Conservation (phyloP, 2,888 invertebrate species). For the Drosophila prostipennis region DNA sequence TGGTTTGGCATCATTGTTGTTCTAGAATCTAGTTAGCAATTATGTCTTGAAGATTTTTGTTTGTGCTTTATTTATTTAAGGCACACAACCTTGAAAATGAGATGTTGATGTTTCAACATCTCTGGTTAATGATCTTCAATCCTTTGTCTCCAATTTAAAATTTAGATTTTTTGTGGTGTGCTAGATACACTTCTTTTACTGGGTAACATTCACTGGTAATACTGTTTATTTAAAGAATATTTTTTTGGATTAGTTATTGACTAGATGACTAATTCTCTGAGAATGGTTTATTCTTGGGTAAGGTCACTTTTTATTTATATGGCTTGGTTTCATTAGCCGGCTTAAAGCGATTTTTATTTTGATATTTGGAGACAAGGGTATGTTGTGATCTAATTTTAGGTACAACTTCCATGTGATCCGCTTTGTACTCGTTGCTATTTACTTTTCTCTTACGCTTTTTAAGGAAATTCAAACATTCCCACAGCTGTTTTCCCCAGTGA, state of each 20-base stretch:
- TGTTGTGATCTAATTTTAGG: conserved; percentile 19
- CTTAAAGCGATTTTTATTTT: neutral
- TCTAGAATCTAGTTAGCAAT: too few species aligned
- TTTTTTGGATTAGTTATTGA: too few species aligned
- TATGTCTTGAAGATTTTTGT: neutral
- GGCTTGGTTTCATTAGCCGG: neutral
- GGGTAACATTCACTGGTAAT: too few species aligned
- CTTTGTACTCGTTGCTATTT: conserved; percentile 10
- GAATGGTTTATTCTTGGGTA: neutral
- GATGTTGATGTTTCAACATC: too few species aligned
- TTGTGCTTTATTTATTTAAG: neutral
- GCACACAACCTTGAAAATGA: neutral
- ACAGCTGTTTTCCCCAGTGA: conserved; percentile 26
- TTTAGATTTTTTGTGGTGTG: too few species aligned
- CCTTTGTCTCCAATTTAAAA: too few species aligned
- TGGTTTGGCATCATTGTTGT: neutral
- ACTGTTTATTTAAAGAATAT: too few species aligned
- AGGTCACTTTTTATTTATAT: neutral
- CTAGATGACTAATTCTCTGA: too few species aligned
- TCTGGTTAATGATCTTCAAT: too few species aligned
- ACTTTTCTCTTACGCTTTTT: conserved; percentile 5
- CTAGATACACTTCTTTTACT: too few species aligned
- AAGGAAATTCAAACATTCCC: conserved; percentile 10
- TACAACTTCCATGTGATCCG: neutral
- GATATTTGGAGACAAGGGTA: neutral